phyloP scores from a whole-genome alignment of 2,888 invertebrate species.

The Megaustenia siamemsis region DNA sequence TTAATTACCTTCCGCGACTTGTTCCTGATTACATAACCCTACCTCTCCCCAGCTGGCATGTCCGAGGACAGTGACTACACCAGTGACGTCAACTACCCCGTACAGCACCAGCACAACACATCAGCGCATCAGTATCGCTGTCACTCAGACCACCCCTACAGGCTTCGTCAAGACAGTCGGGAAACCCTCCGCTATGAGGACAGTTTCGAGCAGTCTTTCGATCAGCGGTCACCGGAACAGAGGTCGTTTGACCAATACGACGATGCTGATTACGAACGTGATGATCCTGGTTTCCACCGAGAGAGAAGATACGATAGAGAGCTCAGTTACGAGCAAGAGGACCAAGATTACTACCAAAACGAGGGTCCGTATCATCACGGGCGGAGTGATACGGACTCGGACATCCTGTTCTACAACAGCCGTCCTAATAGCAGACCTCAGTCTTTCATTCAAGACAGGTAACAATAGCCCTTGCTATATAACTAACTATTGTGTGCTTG shows the following conservation, averaged over 20 bases:
- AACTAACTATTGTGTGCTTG: too few species aligned
- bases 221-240: slow-evolving; percentile 50
- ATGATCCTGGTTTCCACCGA: slow-evolving; percentile 35
- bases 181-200: slow-evolving; percentile 60
- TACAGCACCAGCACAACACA: slow-evolving; percentile 88
- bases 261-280: slow-evolving; percentile 37
- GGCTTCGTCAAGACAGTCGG: slow-evolving; percentile 83
- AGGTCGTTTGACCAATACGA: slow-evolving; percentile 52
- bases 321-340: slow-evolving; percentile 60
- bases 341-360: slow-evolving; percentile 65
- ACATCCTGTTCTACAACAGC: slow-evolving; percentile 90
- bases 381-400: slow-evolving; percentile 80
- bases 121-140: slow-evolving; percentile 89
- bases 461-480: background rate
- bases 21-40: background rate
- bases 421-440: slow-evolving; percentile 85
- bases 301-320: slow-evolving; percentile 58
- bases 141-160: slow-evolving; percentile 66
- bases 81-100: slow-evolving; percentile 95
- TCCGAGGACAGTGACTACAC: slow-evolving; percentile 98
- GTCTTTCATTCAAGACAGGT: slow-evolving; percentile 73
- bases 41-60: slow-evolving; percentile 83
- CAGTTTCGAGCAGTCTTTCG: slow-evolving; percentile 63
- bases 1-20: too few species aligned
- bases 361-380: slow-evolving; percentile 68